A percentile compares a stretch with the other conserved stretches of the same genome.
Conservation (phyloP, 2,797 vertebrate species). For the Notamacropus eugenii region DNA sequence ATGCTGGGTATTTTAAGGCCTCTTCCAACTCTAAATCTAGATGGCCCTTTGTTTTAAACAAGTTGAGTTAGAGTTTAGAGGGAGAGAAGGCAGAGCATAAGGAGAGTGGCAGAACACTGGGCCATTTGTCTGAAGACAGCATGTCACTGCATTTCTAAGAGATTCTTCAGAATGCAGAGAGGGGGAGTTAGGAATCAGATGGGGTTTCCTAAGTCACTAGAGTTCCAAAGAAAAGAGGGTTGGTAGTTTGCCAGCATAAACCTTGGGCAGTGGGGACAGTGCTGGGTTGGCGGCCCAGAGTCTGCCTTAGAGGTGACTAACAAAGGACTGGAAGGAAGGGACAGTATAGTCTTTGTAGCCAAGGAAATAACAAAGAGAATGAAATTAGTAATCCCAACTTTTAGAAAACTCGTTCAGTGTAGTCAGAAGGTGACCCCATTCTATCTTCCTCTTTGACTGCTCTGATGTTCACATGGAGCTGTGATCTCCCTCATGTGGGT, state of each 20-base stretch:
- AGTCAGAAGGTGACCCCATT: background rate
- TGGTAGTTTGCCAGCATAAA: background rate
- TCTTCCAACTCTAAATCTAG: background rate
- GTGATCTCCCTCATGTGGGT: background rate
- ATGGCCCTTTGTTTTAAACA: background rate
- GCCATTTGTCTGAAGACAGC: background rate
- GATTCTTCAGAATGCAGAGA: background rate
- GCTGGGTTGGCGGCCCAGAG: background rate
- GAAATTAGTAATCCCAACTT: background rate
- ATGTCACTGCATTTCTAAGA: background rate
- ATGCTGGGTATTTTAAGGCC: background rate
- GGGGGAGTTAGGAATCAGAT: background rate
- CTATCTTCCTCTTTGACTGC: background rate
- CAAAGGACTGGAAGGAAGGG: background rate
- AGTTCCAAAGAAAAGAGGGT: background rate
- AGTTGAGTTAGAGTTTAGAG: background rate
- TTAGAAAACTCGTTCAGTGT: background rate
- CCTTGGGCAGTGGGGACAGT: accelerated
- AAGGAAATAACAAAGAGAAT: background rate
- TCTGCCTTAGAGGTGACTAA: background rate
- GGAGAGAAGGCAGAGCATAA: background rate
- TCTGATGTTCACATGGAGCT: background rate
- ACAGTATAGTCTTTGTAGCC: background rate
- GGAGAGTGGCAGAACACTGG: background rate
- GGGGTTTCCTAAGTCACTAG: background rate